A percentile compares a stretch with the other conserved stretches of the same genome.
Evolutionary conservation across 35 echinoderm and acorn worm species (phyloP).

Genomic region (Stichopus chloronotus): DNA sequence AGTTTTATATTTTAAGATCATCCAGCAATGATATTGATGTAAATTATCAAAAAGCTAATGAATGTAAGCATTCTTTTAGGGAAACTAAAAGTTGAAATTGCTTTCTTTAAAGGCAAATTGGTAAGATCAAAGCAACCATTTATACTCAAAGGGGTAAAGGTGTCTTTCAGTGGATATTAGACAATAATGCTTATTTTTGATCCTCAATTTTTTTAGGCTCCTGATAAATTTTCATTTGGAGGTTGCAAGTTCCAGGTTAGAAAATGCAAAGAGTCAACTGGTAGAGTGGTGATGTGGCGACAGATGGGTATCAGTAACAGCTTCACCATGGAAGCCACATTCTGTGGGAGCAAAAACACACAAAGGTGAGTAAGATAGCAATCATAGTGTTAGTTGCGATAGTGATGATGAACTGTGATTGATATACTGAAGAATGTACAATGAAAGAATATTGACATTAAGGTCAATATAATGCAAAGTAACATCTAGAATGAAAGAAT

Average conservation of each 20-base stretch:
- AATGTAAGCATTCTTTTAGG: not conserved
- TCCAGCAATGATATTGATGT: too few species aligned
- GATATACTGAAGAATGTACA: not conserved
- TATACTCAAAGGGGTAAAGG: too few species aligned
- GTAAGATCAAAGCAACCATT: too few species aligned
- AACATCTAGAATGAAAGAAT: too few species aligned
- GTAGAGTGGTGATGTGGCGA: slow-evolving; percentile 96
- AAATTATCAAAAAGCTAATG: too few species aligned
- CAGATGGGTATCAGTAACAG: slow-evolving; percentile 91
- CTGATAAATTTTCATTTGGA: slow-evolving; percentile 96
- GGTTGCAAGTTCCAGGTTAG: slow-evolving; percentile 94
- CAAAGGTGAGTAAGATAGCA: slow-evolving; percentile 42
- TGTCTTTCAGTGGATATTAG: too few species aligned
- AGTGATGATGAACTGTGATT: not conserved
- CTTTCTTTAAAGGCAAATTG: too few species aligned
- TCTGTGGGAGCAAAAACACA: slow-evolving; percentile 95
- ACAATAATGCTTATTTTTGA: too few species aligned
- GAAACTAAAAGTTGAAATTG: too few species aligned
- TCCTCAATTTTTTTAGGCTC: slow-evolving; percentile 68
- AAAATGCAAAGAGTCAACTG: slow-evolving; percentile 89
- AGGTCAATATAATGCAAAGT: too few species aligned
- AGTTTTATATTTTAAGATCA: not conserved
- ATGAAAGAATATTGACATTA: too few species aligned
- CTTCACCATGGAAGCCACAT: slow-evolving; percentile 98
- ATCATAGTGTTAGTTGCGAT: not conserved